Evolutionary conservation across 2,797 vertebrate species (phyloP), one percentile per base, ranked within the genome.

Genomic region (Sebastes cheni): DNA sequence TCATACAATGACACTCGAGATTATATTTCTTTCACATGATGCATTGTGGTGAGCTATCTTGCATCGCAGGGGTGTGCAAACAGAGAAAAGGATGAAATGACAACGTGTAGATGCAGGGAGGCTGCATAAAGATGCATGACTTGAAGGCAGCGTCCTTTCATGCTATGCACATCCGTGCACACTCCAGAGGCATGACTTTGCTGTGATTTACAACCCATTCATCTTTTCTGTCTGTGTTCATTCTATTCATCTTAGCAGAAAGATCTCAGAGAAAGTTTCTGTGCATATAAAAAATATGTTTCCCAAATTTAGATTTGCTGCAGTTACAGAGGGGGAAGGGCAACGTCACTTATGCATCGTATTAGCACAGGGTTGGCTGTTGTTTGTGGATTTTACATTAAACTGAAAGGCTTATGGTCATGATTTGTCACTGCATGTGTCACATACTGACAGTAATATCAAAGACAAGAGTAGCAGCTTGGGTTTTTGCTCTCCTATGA

Each of bases 401-500:
- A 84, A 73, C 60, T 58, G 72, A 14, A 14, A 64, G 75, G 73
- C 66, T 87, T 77, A 80, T 23, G 20, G 22, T 67, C 70, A 72
- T 77, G 79, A 77, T 89, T 87, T 81, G 83, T 89, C 87, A 55
- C 50, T 36, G 23, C 12, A 66, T n/a, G 68, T 72, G 80, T 87
- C 85, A 85, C 52, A 71, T 73, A 72, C 16, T 82, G 75, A 80
- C 86, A 83, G 80, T 67, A 25, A 73, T 59, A 79, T 77, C 75
- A 71, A 84, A 91, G 86, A 83, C 61, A 75, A 83, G 76, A 81
- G 68, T 8, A 73, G 70, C 73, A 73, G 73, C 75, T 68, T 42
- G 22, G 67, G 14, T 73, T 82, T 86, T 82, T 87, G 54, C 85
- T 90, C 72, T 77, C 59, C 70, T 34, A 72, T 88, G 86, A 90